Base-by-base conservation (phyloP, 2,113 vertebrate species). In the Macrotus californicus region DNA sequence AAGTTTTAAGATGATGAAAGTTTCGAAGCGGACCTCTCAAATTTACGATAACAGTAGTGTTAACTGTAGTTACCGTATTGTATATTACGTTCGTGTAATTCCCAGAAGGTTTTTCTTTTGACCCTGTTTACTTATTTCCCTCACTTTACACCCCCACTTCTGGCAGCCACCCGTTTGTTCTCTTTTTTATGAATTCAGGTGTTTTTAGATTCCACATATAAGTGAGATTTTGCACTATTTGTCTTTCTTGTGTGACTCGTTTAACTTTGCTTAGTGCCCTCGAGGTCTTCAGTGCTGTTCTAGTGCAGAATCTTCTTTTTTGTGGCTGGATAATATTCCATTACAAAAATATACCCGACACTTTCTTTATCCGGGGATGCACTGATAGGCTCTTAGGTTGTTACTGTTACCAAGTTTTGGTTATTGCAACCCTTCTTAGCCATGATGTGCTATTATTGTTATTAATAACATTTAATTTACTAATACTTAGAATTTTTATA, bases 391-490 rank as follows among this genome's bases (percentile, higher is more conserved):
- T 26, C 24, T 59, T 59, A 59, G 56, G 59, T 29, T 34, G 61
- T 66, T 66, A 15, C 36, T 34, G 61, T 66, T 66, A 15, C 36
- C 18, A 14, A 34, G 26, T 56, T 26, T 59, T 56, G 39, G 12
- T 29, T 61, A 9, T 59, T 59, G 69, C 54, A 75, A 59, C 36
- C 36, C 8, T n/a, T 73, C 24, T 48, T 91, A 11, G 29, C 83
- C 46, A 84, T 83, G 14, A 70, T 52, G 41, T 87, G 61, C 67
- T 84, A 31, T 36, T 61, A 54, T 10, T 56, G 43, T 66, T 67
- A 67, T 69, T n/a, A 72, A n/a, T 36, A 83, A 41, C 26, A 39
- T 75, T 91, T 94, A 89, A 75, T 80, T 91, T 94, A 18, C n/a
- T 67, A 83, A 75, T 72, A 52, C 59, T 61, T 61, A 39, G 14